phyloP scores from a whole-genome alignment of 1,140 invertebrate genomes.

The Dreissena polymorpha region DNA sequence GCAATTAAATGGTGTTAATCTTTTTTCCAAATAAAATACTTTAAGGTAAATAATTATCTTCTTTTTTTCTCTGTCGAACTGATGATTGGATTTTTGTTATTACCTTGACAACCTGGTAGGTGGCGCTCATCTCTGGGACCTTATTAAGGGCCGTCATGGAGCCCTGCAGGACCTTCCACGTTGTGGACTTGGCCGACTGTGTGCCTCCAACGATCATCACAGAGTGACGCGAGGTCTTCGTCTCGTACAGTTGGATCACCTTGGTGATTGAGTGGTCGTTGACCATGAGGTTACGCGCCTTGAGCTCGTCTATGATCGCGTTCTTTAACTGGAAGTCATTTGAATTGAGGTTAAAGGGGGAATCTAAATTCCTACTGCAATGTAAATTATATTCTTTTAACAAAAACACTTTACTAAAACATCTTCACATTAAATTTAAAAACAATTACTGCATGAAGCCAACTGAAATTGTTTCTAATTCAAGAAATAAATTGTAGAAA shows the following conservation, averaged over 20 bases:
- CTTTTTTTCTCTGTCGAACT: too few relatives aligned
- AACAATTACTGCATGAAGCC: too few relatives aligned
- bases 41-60: too few relatives aligned
- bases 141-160: conserved; percentile 71
- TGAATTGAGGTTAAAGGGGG: too few relatives aligned
- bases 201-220: conserved; percentile 83
- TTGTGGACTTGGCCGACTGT: conserved; percentile 81
- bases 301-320: conserved; percentile 85
- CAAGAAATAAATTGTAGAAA: too few relatives aligned
- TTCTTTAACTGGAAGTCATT: conserved; percentile 82
- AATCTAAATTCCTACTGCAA: too few relatives aligned
- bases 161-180: conserved; percentile 77
- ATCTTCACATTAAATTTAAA: too few relatives aligned
- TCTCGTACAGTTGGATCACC: conserved; percentile 80
- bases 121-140: conserved; percentile 54
- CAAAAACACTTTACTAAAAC: too few relatives aligned
- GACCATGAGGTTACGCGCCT: conserved; percentile 83
- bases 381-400: too few relatives aligned
- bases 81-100: background rate
- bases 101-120: conserved; percentile 72
- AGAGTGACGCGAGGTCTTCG: conserved; percentile 85
- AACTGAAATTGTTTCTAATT: too few relatives aligned
- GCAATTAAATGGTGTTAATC: too few relatives aligned
- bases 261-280: conserved; percentile 76
- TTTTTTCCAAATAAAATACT: too few relatives aligned